phyloP scores from a whole-genome alignment of 1,140 invertebrate species.

The Habropoda laboriosa region DNA sequence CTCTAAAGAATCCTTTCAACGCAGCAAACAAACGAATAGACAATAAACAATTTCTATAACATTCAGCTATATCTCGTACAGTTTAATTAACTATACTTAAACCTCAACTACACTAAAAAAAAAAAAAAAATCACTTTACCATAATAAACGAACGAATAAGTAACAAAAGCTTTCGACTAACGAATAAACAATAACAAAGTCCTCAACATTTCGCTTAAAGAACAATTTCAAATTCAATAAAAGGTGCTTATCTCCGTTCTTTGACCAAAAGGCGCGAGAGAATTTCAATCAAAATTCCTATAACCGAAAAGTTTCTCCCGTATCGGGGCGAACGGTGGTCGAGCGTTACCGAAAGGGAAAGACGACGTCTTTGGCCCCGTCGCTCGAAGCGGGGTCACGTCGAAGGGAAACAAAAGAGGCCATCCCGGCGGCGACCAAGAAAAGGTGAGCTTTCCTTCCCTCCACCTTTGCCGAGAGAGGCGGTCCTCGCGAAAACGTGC shows the following conservation, averaged over 20 bases:
- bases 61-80: too few species aligned
- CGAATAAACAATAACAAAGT: background rate
- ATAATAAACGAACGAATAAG: too few species aligned
- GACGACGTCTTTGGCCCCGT: background rate
- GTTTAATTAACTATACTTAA: too few species aligned
- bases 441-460: conserved; percentile 10
- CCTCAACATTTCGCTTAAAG: background rate
- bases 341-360: too few species aligned
- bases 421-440: background rate
- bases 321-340: background rate
- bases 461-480: background rate
- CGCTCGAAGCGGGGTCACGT: background rate
- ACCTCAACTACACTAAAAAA: too few species aligned
- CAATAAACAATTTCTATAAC: too few species aligned
- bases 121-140: too few species aligned
- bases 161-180: too few species aligned
- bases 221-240: background rate
- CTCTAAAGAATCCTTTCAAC: too few species aligned
- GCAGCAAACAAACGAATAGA: too few species aligned
- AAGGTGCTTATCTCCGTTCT: background rate
- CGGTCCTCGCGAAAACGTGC: conserved; percentile 12
- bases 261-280: too few species aligned
- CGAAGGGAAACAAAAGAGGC: conserved; percentile 27
- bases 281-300: background rate
- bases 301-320: background rate